Base-by-base conservation (phyloP, 2,113 vertebrate genomes). In the Oncorhynchus masou region DNA sequence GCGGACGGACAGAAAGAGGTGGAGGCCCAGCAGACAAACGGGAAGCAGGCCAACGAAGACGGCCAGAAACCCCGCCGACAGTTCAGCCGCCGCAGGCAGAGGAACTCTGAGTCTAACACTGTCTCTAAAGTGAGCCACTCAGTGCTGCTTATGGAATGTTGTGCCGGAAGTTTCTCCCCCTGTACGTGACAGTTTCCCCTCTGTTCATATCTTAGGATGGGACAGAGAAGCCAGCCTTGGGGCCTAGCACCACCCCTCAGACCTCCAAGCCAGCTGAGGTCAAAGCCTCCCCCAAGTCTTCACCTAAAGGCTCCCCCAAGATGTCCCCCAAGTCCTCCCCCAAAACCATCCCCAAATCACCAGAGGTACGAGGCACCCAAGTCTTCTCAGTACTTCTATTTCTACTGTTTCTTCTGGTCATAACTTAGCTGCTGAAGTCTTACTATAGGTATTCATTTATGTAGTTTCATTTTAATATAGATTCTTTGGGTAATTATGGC, bases 71-170 rank as follows among this genome's bases (percentile, higher is more conserved):
- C 88, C 48, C 94, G 93, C 0, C 92, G 94, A 3, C 95, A 92
- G 29, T 84, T 93, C 31, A 94, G 94, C 86, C 93, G 94, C 6
- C 94, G 95, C 49, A 86, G 94, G 83, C 94, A 94, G 82, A 94
- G 93, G 67, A 91, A 89, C 66, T 94, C 93, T 0, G 93, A 95
- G 83, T 94, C 94, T 92, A 0, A 67, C 88, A 22, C 90, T 91
- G 69, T 87, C 25, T 90, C 91, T 29, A 95, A 95, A 92, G 95
- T 95, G 71, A 91, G 79, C 5, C 13, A 11, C 39, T 45, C 39
- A 39, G 7, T 9, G 39, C 34, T 34, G 34, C 34, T 6, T 7
- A 9, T 39, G 34, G 9, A 39, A 39, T 9, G 39, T 39, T 39
- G 8, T 2, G 39, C 11, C 2, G 1, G 8, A 45, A 39, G 9